These are phyloP conservation scores for Characodon lateralis DNA, from an alignment of 2,797 vertebrate species.

Conservation along the genomic window DNA sequence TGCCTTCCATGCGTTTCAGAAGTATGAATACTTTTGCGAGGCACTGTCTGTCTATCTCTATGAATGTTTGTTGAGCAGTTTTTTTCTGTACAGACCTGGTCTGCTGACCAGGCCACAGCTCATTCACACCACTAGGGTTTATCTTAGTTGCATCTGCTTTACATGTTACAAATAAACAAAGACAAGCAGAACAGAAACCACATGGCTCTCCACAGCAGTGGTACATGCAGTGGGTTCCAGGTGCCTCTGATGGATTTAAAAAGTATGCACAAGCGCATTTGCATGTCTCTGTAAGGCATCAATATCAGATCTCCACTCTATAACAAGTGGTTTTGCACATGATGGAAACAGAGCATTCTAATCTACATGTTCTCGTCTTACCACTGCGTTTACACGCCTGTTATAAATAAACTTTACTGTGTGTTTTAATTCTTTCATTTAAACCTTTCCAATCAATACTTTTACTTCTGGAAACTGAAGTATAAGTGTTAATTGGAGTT, in stretches of 20 bases:
- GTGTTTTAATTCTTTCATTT: slow-evolving; percentile 29
- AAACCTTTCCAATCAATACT: slow-evolving; percentile 44
- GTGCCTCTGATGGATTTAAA: slow-evolving; percentile 52
- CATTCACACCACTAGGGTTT: slow-evolving; percentile 39
- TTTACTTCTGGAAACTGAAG: slow-evolving; percentile 26
- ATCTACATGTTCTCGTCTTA: slow-evolving; percentile 46
- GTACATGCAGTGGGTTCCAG: slow-evolving; percentile 55
- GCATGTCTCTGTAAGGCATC: slow-evolving; percentile 69
- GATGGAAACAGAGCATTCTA: slow-evolving; percentile 47
- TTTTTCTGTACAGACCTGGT: slow-evolving; percentile 30
- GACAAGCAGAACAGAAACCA: slow-evolving; percentile 47
- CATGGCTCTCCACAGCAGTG: slow-evolving; percentile 55
- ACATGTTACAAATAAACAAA: slow-evolving; percentile 66
- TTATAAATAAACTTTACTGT: slow-evolving; percentile 15
- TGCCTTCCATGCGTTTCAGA: no score
- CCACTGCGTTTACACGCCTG: slow-evolving; percentile 41
- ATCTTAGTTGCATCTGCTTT: slow-evolving; percentile 70
- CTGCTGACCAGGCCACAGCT: slow-evolving; percentile 38
- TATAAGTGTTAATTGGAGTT: slow-evolving; percentile 18
- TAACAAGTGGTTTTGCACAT: slow-evolving; percentile 60
- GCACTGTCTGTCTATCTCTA: not conserved
- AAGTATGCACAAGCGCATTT: slow-evolving; percentile 66
- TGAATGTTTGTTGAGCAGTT: not conserved
- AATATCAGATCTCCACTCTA: slow-evolving; percentile 60
- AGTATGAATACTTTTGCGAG: not conserved